phyloP scores from a whole-genome alignment of 2,888 invertebrate species.

The Drosophila atroscutellata region DNA sequence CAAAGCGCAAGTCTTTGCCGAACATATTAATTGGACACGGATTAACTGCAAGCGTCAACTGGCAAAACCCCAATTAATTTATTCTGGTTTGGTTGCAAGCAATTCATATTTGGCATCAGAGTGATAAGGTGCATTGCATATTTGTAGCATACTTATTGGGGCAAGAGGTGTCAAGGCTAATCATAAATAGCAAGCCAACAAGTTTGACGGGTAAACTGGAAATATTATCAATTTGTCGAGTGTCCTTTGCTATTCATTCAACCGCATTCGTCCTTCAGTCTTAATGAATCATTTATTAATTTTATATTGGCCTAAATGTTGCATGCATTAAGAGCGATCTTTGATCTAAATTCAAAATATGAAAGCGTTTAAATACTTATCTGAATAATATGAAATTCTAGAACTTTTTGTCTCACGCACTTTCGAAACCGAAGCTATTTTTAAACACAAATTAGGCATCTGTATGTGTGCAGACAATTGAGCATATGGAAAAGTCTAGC shows the following conservation, averaged over 20 bases:
- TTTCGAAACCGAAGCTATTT: not conserved
- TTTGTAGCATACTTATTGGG: conserved; percentile 16
- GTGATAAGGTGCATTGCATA: not conserved
- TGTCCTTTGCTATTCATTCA: not conserved
- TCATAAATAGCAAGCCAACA: not conserved
- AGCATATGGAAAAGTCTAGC: not conserved
- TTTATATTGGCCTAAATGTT: not conserved
- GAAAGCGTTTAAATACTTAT: not conserved
- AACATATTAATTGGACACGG: conserved; percentile 24
- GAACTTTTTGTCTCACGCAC: not conserved
- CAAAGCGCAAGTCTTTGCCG: conserved; percentile 7
- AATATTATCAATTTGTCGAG: not conserved
- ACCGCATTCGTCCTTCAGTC: not conserved
- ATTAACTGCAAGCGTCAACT: conserved; percentile 17
- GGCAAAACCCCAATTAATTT: conserved; percentile 37
- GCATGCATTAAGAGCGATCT: not conserved
- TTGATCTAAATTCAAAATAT: not conserved
- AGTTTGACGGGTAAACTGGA: not conserved
- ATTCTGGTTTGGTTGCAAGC: conserved; percentile 17
- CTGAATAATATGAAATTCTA: not conserved
- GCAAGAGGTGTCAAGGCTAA: not conserved
- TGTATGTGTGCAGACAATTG: not conserved
- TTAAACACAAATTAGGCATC: not conserved
- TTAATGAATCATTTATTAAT: not conserved
- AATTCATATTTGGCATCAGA: conserved; percentile 5